Conservation (phyloP, 2,797 vertebrate species). For the Notoglanidium macrostoma region DNA sequence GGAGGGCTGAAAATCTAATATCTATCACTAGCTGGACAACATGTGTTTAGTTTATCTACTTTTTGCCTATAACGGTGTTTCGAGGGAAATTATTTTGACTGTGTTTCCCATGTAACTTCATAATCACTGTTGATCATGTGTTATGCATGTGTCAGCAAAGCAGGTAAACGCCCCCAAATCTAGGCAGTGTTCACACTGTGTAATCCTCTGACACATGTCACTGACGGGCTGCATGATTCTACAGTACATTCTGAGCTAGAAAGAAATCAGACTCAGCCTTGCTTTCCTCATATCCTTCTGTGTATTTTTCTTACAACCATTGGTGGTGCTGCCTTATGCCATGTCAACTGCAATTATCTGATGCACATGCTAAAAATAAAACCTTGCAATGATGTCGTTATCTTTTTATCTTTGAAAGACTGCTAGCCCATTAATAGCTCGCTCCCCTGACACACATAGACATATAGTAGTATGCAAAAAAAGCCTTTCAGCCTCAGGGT, state of each 20-base stretch:
- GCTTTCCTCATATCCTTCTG: background rate
- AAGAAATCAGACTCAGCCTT: background rate
- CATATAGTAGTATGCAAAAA: constrained; percentile 52
- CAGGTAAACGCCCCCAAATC: background rate
- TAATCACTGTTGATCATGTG: background rate
- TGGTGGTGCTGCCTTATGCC: background rate
- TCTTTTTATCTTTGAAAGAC: constrained; percentile 7
- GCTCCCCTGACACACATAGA: background rate
- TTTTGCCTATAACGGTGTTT: background rate
- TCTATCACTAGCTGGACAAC: background rate
- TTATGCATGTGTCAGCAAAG: background rate
- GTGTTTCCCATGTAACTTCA: background rate
- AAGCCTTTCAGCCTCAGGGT: constrained; percentile 64
- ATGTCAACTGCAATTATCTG: background rate
- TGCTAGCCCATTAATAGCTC: background rate
- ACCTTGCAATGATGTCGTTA: background rate
- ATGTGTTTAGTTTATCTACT: background rate
- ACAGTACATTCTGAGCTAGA: background rate
- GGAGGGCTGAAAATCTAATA: background rate
- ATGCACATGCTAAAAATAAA: constrained; percentile 6
- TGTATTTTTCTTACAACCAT: too few species aligned
- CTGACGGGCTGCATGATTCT: background rate
- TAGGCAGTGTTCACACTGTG: background rate
- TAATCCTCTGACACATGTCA: background rate
- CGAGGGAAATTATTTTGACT: too few species aligned